Evolutionary conservation across 2,888 invertebrate species (phyloP).

Genomic region (Tinea semifulvella): DNA sequence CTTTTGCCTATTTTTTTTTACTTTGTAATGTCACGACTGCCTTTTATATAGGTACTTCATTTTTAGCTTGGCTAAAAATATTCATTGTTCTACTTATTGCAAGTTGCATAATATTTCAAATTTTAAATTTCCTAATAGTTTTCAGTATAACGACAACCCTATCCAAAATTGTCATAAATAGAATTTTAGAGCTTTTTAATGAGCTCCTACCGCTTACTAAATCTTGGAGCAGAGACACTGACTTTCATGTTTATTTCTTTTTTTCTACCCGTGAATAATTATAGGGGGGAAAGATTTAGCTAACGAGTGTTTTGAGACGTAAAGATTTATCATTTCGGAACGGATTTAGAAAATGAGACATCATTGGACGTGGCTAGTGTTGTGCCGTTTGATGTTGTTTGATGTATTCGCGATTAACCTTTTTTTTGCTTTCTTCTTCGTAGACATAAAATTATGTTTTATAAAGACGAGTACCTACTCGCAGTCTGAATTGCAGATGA

Average conservation of each 20-base stretch:
- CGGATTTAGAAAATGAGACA: slow-evolving; percentile 65
- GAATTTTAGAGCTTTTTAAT: slow-evolving; percentile 62
- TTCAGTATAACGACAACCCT: slow-evolving; percentile 10
- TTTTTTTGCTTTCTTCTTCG: not conserved
- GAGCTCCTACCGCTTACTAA: slow-evolving; percentile 54
- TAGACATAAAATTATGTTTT: no score
- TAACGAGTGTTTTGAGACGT: slow-evolving; percentile 3
- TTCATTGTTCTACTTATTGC: no score
- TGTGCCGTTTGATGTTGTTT: slow-evolving; percentile 13
- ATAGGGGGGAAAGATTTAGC: slow-evolving; percentile 4
- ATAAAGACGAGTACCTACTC: no score
- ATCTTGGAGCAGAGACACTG: slow-evolving; percentile 45
- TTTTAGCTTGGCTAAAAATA: no score
- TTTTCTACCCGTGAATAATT: slow-evolving; percentile 1
- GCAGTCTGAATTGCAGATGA: no score
- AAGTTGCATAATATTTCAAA: no score
- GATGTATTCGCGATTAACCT: not conserved
- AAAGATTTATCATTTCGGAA: slow-evolving; percentile 57
- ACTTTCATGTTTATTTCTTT: slow-evolving; percentile 48
- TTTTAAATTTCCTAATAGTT: no score
- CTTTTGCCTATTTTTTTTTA: no score
- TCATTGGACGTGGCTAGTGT: slow-evolving; percentile 30
- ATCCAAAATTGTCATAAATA: slow-evolving; percentile 20
- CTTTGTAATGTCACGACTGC: no score
- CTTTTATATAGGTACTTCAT: no score